Percentiles rank a stretch among this genome's conserved stretches.
Conservation (phyloP, 2,797 vertebrate species). For the Menidia menidia region DNA sequence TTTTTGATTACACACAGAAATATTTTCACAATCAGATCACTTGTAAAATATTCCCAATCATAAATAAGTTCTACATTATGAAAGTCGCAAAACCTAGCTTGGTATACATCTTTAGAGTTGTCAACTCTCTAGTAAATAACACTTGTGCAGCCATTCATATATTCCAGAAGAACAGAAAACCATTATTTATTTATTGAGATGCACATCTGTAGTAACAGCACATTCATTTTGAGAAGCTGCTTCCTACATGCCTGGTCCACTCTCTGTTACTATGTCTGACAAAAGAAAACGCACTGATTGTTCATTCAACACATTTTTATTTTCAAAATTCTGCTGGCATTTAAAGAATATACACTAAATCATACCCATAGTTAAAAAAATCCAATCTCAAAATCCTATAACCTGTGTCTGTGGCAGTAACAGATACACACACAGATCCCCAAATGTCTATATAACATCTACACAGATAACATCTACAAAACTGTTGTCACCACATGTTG, state of each 20-base stretch:
- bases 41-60: not conserved
- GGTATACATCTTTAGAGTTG: not conserved
- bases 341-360: not conserved
- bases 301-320: not conserved
- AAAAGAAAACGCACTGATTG: not conserved
- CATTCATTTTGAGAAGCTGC: not conserved
- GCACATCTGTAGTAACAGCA: constrained; percentile 17
- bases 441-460: no score
- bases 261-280: constrained; percentile 3
- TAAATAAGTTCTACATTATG: no score
- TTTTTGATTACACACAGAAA: not conserved
- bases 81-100: not conserved
- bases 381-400: not conserved
- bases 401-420: not conserved
- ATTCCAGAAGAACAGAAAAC: constrained; percentile 10
- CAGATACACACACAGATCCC: no score
- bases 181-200: constrained; percentile 16
- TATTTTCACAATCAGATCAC: not conserved
- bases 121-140: constrained; percentile 26
- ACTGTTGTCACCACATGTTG: not conserved
- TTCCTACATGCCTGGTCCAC: not conserved
- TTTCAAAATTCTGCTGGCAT: not conserved
- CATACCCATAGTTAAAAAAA: no score
- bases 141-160: constrained; percentile 2
- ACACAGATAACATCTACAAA: not conserved